Percentiles rank a stretch among this genome's conserved stretches.
Evolutionary conservation across 2,888 invertebrate genomes (phyloP).

Genomic region (Lepetodrilus schrolli): DNA sequence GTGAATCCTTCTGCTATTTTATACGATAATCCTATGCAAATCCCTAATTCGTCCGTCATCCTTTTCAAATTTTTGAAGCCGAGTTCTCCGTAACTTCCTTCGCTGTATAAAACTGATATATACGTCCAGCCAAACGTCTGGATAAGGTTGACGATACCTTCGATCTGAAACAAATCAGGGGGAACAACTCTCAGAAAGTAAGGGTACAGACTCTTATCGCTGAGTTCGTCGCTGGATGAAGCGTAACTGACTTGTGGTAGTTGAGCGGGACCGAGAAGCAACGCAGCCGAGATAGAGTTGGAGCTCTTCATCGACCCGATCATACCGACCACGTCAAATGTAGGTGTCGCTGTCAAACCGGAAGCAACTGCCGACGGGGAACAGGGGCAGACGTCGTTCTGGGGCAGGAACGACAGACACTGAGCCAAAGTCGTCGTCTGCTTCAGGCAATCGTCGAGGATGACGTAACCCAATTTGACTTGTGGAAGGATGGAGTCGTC

Average conservation of each 20-base stretch:
- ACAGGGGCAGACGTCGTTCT: not conserved
- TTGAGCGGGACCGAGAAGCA: constrained; percentile 44
- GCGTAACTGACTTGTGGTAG: constrained; percentile 54
- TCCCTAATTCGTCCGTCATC: constrained; percentile 35
- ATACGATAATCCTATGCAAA: constrained; percentile 51
- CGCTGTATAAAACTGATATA: constrained; percentile 83
- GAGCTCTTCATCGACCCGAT: constrained; percentile 51
- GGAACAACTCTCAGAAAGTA: constrained; percentile 63
- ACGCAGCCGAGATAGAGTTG: constrained; percentile 50
- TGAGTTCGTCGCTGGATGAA: constrained; percentile 55
- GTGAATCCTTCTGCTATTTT: constrained; percentile 27
- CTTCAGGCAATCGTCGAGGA: constrained; percentile 60
- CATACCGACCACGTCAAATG: constrained; percentile 51
- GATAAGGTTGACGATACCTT: constrained; percentile 51
- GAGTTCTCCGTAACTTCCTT: constrained; percentile 76
- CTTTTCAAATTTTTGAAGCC: constrained; percentile 45
- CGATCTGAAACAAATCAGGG: constrained; percentile 54
- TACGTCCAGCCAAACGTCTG: constrained; percentile 83
- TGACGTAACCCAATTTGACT: constrained; percentile 51
- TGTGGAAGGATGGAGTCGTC: constrained; percentile 44
- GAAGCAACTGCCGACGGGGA: not conserved
- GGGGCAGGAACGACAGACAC: constrained; percentile 53
- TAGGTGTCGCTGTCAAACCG: not conserved
- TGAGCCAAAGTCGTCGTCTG: constrained; percentile 52
- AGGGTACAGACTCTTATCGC: constrained; percentile 51